These are phyloP conservation scores for Prunella himalayana DNA, from an alignment of 2,113 vertebrate genomes.

Conservation along the genomic window DNA sequence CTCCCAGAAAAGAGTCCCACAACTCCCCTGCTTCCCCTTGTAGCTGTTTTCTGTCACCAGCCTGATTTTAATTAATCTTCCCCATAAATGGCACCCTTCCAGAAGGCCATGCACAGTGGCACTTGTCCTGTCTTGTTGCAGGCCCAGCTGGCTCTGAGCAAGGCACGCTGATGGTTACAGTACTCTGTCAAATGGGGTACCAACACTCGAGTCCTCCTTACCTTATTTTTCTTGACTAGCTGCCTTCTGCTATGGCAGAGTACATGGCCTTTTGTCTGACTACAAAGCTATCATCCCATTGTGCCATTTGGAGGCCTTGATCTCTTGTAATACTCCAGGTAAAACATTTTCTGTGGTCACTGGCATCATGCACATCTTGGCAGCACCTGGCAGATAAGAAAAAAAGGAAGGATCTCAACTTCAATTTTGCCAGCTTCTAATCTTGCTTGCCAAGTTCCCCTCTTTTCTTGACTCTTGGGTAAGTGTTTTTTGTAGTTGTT, in stretches of 20 bases:
- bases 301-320: background rate
- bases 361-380: background rate
- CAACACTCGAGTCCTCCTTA: fast-evolving
- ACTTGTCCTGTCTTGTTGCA: background rate
- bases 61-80: background rate
- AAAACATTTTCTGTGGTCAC: background rate
- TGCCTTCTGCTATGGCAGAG: background rate
- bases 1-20: background rate
- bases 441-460: background rate
- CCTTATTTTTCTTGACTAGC: background rate
- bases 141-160: background rate
- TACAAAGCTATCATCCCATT: background rate
- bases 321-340: background rate
- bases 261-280: background rate
- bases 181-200: background rate
- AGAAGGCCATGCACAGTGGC: background rate
- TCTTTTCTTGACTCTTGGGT: background rate
- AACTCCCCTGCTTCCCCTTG: background rate
- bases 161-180: background rate
- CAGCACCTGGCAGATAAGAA: background rate
- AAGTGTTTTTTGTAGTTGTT: background rate
- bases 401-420: background rate
- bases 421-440: background rate
- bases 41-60: background rate
- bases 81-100: background rate